Evolutionary conservation across 2,113 vertebrate species (phyloP).

Genomic region (Puffinus mauretanicus): DNA sequence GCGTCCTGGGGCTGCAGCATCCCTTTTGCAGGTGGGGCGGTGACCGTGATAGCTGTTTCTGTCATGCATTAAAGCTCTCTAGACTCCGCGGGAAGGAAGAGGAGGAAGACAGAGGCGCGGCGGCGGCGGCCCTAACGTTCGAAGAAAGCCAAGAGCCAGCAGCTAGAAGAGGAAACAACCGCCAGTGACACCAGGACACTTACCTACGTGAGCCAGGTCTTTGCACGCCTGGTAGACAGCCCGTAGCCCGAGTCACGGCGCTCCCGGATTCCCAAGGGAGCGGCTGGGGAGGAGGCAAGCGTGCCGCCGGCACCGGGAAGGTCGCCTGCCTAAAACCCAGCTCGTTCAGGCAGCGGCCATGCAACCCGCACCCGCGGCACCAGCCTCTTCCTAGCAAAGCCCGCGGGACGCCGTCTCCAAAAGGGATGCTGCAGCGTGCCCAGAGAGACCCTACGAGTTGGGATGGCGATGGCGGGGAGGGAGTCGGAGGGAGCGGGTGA

Average conservation of each 20-base stretch:
- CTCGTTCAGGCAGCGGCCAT: background rate
- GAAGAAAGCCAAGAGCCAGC: constrained; percentile 65
- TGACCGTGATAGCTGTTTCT: constrained; percentile 56
- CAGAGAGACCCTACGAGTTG: constrained; percentile 62
- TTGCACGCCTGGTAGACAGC: background rate
- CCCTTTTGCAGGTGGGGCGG: constrained; percentile 61
- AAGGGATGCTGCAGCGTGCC: constrained; percentile 66
- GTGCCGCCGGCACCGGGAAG: background rate
- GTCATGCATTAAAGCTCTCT: constrained; percentile 59
- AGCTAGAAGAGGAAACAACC: constrained; percentile 70
- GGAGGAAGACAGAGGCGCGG: constrained; percentile 34
- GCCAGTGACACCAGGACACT: constrained; percentile 65
- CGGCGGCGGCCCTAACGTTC: constrained; percentile 46
- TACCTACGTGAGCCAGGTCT: background rate
- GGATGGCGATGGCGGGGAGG: constrained; percentile 61
- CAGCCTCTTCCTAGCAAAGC: constrained; percentile 52
- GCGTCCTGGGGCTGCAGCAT: constrained; percentile 63
- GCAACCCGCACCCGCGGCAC: background rate
- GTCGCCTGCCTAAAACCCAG: background rate
- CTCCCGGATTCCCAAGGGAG: constrained; percentile 11
- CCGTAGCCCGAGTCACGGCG: background rate
- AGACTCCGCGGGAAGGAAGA: constrained; percentile 48
- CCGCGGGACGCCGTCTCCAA: constrained; percentile 48
- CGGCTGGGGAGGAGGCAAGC: background rate
- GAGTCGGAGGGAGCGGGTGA: constrained; percentile 33